phyloP scores from a whole-genome alignment of 92 coral and sea anemone species.

The Palythoa heliodiscus region DNA sequence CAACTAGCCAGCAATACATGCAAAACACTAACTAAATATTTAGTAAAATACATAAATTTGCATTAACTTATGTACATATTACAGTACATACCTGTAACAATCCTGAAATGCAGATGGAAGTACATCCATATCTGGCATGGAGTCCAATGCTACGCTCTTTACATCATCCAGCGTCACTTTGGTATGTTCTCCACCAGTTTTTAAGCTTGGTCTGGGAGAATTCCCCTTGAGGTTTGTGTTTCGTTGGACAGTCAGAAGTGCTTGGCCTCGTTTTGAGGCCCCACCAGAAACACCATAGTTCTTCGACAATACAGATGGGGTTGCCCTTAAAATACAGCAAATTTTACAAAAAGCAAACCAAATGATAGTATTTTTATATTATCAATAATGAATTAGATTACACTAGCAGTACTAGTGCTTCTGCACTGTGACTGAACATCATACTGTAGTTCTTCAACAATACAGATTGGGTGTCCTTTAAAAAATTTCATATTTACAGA shows the following conservation, averaged over 20 bases:
- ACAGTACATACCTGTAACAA: conserved; percentile 67
- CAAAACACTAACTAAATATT: no score
- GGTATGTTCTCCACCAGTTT: conserved; percentile 75
- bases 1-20: no score
- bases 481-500: no score
- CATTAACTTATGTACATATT: no score
- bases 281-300: conserved; percentile 71
- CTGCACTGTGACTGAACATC: no score
- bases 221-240: conserved; percentile 76
- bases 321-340: conserved; percentile 53
- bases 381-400: no score
- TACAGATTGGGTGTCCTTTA: no score
- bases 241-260: conserved; percentile 62
- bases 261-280: conserved; percentile 73
- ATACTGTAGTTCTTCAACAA: no score
- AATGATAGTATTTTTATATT: no score
- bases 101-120: conserved; percentile 80
- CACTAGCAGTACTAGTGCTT: no score
- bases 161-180: conserved; percentile 86
- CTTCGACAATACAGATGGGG: conserved; percentile 88
- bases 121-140: conserved; percentile 75
- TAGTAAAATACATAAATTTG: no score
- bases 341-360: no score
- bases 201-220: conserved; percentile 87
- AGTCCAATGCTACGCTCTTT: conserved; percentile 91